Conservation (phyloP, 2,888 invertebrate genomes). For the Diabrotica balteata region DNA sequence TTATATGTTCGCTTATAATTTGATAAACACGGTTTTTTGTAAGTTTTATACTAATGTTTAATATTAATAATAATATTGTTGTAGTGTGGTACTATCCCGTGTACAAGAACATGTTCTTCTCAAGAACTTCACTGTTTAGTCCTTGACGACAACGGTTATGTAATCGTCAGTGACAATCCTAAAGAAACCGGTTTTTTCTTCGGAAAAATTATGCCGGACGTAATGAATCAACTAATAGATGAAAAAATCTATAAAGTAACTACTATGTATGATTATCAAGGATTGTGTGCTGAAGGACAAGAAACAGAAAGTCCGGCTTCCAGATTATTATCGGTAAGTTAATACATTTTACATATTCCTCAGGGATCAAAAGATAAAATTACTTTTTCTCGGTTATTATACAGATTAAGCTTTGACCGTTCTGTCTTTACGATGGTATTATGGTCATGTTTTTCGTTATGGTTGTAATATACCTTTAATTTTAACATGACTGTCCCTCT, state of each 20-base stretch:
- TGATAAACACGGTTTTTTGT: too few relatives aligned
- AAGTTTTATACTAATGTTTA: slow-evolving; percentile 78
- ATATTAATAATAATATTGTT: slow-evolving; percentile 65
- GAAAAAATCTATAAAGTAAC: slow-evolving; percentile 80
- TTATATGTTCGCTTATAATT: too few relatives aligned
- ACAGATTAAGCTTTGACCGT: too few relatives aligned
- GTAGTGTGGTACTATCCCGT: slow-evolving; percentile 52
- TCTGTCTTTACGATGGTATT: too few relatives aligned
- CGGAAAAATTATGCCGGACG: slow-evolving; percentile 75
- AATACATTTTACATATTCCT: too few relatives aligned
- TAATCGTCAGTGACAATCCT: slow-evolving; percentile 73
- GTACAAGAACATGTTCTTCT: slow-evolving; percentile 68
- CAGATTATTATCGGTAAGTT: slow-evolving; percentile 53
- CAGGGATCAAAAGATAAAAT: too few relatives aligned
- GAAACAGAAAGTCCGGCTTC: slow-evolving; percentile 65
- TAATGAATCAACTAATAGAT: slow-evolving; percentile 78
- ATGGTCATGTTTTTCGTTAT: too few relatives aligned
- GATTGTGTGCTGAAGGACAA: slow-evolving; percentile 80
- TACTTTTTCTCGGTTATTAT: too few relatives aligned
- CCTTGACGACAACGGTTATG: slow-evolving; percentile 88
- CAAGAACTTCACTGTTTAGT: slow-evolving; percentile 81
- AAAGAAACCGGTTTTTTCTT: slow-evolving; percentile 82
- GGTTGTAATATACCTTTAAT: too few relatives aligned
- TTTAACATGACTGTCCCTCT: too few relatives aligned
- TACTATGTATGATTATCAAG: slow-evolving; percentile 86